A percentile compares a stretch with the other conserved stretches of the same genome.
These are phyloP conservation scores for Amblyjoppa proteus DNA, from an alignment of 2,888 invertebrate genomes.

Conservation along the genomic window DNA sequence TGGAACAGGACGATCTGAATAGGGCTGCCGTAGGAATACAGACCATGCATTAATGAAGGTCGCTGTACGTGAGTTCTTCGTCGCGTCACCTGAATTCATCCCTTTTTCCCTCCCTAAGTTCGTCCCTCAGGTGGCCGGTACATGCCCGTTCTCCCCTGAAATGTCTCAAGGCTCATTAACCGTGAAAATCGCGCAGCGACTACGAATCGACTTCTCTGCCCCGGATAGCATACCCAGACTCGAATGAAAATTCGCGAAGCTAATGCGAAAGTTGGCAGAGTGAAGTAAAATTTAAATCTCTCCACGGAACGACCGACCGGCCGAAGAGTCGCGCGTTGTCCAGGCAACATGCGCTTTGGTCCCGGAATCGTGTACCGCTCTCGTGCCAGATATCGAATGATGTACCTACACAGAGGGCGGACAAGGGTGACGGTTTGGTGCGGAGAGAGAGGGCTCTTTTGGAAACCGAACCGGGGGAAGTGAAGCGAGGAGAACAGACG, in stretches of 20 bases:
- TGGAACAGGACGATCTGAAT: too few relatives aligned
- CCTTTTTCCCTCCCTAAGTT: too few relatives aligned
- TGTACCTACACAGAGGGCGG: constrained; percentile 27
- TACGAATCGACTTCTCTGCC: neutral
- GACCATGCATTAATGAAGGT: too few relatives aligned
- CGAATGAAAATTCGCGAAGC: constrained; percentile 9
- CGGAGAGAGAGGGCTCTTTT: neutral
- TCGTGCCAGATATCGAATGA: constrained; percentile 49
- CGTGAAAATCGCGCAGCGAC: neutral
- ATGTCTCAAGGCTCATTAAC: neutral
- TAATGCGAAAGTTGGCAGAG: constrained; percentile 17
- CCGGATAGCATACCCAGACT: neutral
- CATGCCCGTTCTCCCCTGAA: neutral
- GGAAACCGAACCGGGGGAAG: neutral
- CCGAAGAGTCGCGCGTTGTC: constrained; percentile 2
- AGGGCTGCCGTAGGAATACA: too few relatives aligned
- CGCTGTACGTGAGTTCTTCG: too few relatives aligned
- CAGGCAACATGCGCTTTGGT: constrained; percentile 37
- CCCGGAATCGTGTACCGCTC: constrained; percentile 18
- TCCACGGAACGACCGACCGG: constrained; percentile 25
- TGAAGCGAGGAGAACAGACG: constrained; percentile 25
- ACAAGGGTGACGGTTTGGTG: neutral
- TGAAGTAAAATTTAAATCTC: constrained; percentile 41
- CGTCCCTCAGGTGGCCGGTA: too few relatives aligned
- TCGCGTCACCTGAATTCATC: too few relatives aligned